Evolutionary conservation across 2,888 invertebrate genomes (phyloP), one percentile per base, ranked within the genome.

Genomic region (Pachydiplax longipennis): DNA sequence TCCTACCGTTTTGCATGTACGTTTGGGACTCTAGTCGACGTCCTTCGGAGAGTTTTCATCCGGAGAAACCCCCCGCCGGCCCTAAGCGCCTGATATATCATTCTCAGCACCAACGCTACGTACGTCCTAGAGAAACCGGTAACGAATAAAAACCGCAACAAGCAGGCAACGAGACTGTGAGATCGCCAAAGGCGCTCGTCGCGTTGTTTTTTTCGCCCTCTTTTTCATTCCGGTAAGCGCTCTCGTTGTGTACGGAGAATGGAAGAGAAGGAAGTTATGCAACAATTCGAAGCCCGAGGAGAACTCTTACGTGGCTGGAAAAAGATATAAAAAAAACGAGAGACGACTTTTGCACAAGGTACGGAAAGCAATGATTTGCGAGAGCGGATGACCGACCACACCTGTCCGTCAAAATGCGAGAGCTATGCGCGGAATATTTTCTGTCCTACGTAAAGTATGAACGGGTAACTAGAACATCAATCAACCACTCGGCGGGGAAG

Each of bases 131-230:
- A 87, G 87, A 87, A 87, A 87, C 87, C 61, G 61, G 87, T 87
- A 87, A 87, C 58, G 87, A 65, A 87, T 87, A 61, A 87, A 83
- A 87, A 87, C 87, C 87, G 37, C 87, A 87, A 83, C 83, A 83
- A 83, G 83, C 53, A 53, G 53, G 53, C 83, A 48, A 37, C 61
- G 87, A 87, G 87, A 87, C 87, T 37, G 87, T 87, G 87, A 37
- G 87, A 87, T 87, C 35, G 87, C 87, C 37, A 87, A 37, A 61
- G 87, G 87, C 61, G n/a, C 37, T 37, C 58, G 5, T 83, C 58
- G 58, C 35, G n/a, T 83, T 53, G 53, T 73, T 73, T 87, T 83
- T 87, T 87, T 40, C 58, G 35, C 35, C 22, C 87, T 37, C 87
- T 61, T 65, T 37, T 87, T 65, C 87, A 87, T 87, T 37, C 87